Conservation (phyloP, 2,113 vertebrate genomes). For the human (Homo sapiens) region GRCh38 chr2:80636001-80636500, state of each 20-base stretch:
- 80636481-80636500: not conserved
- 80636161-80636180: not conserved
- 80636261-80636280: not conserved
- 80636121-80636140: not conserved
- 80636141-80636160: not conserved
- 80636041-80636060: not conserved
- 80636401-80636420: not conserved
- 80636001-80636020: not conserved
- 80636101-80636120: not conserved
- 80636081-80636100: not conserved
- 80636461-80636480: not conserved
- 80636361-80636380: not conserved
- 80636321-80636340: not conserved
- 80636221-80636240: not conserved
- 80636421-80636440: not conserved
- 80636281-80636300: not conserved
- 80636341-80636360: not conserved
- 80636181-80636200: not conserved
- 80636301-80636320: not conserved
- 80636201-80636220: not conserved
- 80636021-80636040: not conserved
- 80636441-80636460: not conserved
- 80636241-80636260: not conserved
- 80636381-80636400: not conserved
- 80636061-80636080: not conserved